Evolutionary conservation across 2,888 invertebrate genomes (phyloP).

Genomic region (Sinohyriopsis cumingii): DNA sequence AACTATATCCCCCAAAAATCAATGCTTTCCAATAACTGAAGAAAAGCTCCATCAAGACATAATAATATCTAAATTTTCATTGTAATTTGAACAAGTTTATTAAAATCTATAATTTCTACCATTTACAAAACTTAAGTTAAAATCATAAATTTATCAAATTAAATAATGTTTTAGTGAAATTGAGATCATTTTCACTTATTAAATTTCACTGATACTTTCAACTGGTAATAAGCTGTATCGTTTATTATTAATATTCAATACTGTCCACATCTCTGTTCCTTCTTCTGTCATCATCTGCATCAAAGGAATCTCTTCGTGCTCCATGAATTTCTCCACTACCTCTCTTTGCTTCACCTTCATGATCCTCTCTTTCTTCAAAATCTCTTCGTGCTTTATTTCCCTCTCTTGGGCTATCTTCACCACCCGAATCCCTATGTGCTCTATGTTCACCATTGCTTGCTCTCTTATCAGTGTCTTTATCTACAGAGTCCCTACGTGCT

Average conservation of each 20-base stretch:
- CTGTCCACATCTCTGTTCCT: conserved; percentile 39
- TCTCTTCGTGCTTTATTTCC: conserved; percentile 5
- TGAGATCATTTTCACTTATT: too few species aligned
- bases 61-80: too few species aligned
- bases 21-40: too few species aligned
- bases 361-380: neutral
- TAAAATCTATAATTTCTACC: too few species aligned
- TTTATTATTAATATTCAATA: conserved; percentile 32
- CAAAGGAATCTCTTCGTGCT: conserved; percentile 29
- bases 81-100: too few species aligned
- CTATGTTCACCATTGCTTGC: conserved; percentile 5
- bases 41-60: too few species aligned
- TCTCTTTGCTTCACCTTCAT: conserved; percentile 4
- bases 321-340: neutral
- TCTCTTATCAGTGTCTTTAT: neutral
- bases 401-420: conserved; percentile 1
- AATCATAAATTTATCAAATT: too few species aligned
- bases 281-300: conserved; percentile 29
- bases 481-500: neutral
- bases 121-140: too few species aligned
- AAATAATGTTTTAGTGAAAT: too few species aligned
- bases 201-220: too few species aligned
- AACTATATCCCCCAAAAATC: too few species aligned
- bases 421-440: neutral
- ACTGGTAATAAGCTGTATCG: neutral